Percentiles rank a stretch among this genome's conserved stretches.
Evolutionary conservation across 2,888 invertebrate species (phyloP).

Genomic region (Anthoptus insignis): DNA sequence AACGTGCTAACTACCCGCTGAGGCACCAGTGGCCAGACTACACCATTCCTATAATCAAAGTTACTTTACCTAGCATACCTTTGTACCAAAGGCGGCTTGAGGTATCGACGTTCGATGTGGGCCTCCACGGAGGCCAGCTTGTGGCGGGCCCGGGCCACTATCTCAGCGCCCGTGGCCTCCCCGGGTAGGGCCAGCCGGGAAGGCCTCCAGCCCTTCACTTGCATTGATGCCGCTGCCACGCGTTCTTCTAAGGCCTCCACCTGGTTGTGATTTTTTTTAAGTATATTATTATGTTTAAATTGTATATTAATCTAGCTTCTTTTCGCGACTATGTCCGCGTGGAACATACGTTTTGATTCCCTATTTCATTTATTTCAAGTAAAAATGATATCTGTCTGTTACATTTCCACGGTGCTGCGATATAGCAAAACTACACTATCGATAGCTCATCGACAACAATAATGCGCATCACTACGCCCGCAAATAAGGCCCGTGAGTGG

Average conservation of each 20-base stretch:
- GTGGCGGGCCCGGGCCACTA: constrained; percentile 88
- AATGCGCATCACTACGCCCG: too few species aligned
- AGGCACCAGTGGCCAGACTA: constrained; percentile 5
- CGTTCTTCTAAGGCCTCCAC: constrained; percentile 96
- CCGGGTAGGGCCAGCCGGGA: constrained; percentile 73
- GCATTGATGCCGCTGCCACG: constrained; percentile 96
- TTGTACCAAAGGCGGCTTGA: constrained; percentile 96
- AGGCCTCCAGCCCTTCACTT: constrained; percentile 95
- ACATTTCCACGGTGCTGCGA: too few species aligned
- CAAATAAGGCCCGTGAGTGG: too few species aligned
- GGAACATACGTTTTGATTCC: too few species aligned
- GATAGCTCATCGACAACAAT: too few species aligned
- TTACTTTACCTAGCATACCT: constrained; percentile 75
- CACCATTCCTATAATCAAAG: constrained; percentile 42
- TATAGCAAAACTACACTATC: too few species aligned
- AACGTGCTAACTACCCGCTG: not conserved
- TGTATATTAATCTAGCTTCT: too few species aligned
- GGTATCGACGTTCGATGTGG: constrained; percentile 97
- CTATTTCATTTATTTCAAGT: too few species aligned
- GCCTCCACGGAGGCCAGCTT: constrained; percentile 94
- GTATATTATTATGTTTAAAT: too few species aligned
- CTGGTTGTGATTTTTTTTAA: constrained; percentile 63
- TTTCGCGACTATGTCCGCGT: too few species aligned
- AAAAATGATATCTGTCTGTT: too few species aligned
- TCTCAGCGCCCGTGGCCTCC: constrained; percentile 86